Evolutionary conservation across 2,888 invertebrate genomes (phyloP).

Genomic region (Leucoma salicis): DNA sequence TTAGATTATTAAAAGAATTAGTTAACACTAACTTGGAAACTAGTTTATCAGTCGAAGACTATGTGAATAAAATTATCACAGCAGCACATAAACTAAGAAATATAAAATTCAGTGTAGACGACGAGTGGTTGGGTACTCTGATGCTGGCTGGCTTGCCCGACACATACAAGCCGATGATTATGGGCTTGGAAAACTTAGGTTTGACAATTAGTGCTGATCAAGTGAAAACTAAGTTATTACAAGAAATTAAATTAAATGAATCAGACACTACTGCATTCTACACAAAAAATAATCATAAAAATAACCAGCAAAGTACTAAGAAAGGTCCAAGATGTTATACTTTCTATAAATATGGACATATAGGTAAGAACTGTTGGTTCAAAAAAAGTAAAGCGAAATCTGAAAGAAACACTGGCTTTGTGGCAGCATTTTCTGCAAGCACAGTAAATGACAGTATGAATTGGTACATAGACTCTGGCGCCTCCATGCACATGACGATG

Average conservation of each 20-base stretch:
- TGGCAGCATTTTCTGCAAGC: neutral
- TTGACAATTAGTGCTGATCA: constrained; percentile 1
- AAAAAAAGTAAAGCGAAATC: neutral
- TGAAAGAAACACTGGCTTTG: neutral
- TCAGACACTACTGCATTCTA: neutral
- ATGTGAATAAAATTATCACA: constrained; percentile 13
- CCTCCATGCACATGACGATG: neutral
- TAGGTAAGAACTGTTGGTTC: neutral
- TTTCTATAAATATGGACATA: neutral
- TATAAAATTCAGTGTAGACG: constrained; percentile 17
- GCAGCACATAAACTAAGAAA: constrained; percentile 14
- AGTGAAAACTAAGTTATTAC: constrained; percentile 1
- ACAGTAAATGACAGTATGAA: neutral
- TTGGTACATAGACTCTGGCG: neutral
- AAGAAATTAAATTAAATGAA: constrained; percentile 1
- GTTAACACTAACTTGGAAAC: constrained; percentile 19
- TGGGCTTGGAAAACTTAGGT: constrained; percentile 1
- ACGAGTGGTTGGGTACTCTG: constrained; percentile 21
- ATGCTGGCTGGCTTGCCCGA: constrained; percentile 24
- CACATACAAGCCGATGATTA: neutral
- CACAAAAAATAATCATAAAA: neutral
- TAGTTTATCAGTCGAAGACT: constrained; percentile 12
- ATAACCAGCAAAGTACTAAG: neutral
- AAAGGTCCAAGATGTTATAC: neutral
- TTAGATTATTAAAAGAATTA: constrained; percentile 18